Evolutionary conservation across 2,113 vertebrate genomes (phyloP).

Genomic region (Myotis davidii): DNA sequence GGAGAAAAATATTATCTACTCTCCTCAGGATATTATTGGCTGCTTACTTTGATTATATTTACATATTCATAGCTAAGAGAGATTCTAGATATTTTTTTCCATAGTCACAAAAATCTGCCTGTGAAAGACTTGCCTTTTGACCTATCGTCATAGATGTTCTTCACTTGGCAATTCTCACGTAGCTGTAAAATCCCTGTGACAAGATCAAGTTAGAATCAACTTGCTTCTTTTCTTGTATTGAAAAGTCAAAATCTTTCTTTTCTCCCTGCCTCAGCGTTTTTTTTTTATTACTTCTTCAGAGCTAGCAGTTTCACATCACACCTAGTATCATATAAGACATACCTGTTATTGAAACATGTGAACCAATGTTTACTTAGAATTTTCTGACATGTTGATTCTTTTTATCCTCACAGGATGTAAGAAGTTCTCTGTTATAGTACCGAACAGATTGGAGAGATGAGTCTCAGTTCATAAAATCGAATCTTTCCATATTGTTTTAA

Average conservation of each 20-base stretch:
- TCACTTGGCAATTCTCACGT: not conserved
- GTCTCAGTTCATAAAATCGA: not conserved
- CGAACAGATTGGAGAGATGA: not conserved
- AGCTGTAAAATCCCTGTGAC: not conserved
- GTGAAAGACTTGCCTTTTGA: not conserved
- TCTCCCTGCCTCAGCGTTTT: not conserved
- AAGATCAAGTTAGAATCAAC: constrained; percentile 29
- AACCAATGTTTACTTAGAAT: not conserved
- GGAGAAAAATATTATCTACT: not conserved
- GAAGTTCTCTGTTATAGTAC: not conserved
- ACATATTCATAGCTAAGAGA: not conserved
- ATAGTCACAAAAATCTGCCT: not conserved
- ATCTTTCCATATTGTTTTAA: not conserved
- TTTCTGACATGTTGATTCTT: not conserved
- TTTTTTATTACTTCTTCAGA: not conserved
- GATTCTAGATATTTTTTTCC: not conserved
- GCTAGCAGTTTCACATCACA: not conserved
- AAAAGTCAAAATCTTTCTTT: not conserved
- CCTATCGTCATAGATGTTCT: not conserved
- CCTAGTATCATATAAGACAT: not conserved
- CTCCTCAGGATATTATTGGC: not conserved
- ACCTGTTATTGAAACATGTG: constrained; percentile 18
- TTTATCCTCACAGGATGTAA: not conserved
- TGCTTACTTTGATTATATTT: constrained; percentile 37
- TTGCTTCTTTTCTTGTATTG: not conserved